Base-by-base conservation (phyloP, 2,113 vertebrate genomes). In the Otus sunia region DNA sequence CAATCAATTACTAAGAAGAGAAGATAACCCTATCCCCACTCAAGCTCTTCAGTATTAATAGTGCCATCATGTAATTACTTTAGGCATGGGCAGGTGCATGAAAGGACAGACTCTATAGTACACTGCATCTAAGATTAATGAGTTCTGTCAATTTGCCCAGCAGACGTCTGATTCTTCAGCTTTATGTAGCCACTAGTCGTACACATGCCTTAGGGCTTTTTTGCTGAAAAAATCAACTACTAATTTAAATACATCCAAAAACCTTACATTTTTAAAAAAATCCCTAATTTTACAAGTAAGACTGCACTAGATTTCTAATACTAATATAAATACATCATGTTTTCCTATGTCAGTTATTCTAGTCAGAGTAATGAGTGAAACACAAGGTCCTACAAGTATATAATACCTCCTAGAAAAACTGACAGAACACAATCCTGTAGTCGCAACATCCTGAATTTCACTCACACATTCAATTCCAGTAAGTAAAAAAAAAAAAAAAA, bases 51-150 rank as follows among this genome's bases (percentile, higher is more conserved):
- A 97, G 97, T 97, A 98, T 98, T 98, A 98, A 98, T 98, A 98
- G 98, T 98, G 97, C 97, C 98, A 98, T 98, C 97, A 97, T 98
- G 98, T 99, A 98, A 99, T 99, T 98, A 98, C 98, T 98, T 97
- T 94, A 96, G 97, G 98, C 98, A 98, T 96, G 95, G 97, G 97
- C 98, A 98, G 98, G 98, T 98, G 98, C 98, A 97, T 93, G 97
- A 98, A 98, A 98, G 98, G 98, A 98, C 98, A 98, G 97, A 97
- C 95, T 98, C 94, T 95, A 97, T 97, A 98, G 97, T 94, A 97
- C 94, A 88, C 97, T 94, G 97, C 98, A 91, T 98, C 92, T 93
- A 98, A 98, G 98, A 99, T 99, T 98, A 98, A 99, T 98, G 98
- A 98, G 98, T 98, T 98, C 98, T 98, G 98, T 98, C 98, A 98